These are phyloP conservation scores for Chaetodon trifascialis DNA, from an alignment of 2,113 vertebrate genomes.

Conservation along the genomic window DNA sequence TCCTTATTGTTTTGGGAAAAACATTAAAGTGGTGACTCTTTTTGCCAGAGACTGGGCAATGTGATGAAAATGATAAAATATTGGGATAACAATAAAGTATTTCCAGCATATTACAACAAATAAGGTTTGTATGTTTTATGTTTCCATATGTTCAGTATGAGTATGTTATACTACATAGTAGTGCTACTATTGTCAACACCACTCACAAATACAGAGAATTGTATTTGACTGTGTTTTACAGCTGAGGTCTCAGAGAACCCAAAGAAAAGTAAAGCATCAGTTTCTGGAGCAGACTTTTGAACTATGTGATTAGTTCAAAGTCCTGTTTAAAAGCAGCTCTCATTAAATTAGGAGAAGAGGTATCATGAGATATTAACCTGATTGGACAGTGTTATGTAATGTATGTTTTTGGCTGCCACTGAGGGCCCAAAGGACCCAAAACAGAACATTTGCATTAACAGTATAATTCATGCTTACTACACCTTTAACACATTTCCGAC, in stretches of 20 bases:
- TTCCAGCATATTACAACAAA: background rate
- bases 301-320: background rate
- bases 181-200: background rate
- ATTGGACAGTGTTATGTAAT: background rate
- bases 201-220: background rate
- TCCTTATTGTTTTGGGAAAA: too few species aligned
- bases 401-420: background rate
- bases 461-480: background rate
- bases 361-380: background rate
- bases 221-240: background rate
- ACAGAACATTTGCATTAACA: background rate
- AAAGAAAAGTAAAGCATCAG: background rate
- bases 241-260: background rate
- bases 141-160: background rate
- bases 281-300: background rate
- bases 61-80: background rate
- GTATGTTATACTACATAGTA: background rate
- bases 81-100: background rate
- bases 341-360: background rate
- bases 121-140: too few species aligned
- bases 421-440: background rate
- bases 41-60: background rate
- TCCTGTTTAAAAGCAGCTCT: background rate
- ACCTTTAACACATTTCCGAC: background rate
- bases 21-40: background rate